Conservation (phyloP, 2,888 invertebrate species). For the Eristalis tenax region DNA sequence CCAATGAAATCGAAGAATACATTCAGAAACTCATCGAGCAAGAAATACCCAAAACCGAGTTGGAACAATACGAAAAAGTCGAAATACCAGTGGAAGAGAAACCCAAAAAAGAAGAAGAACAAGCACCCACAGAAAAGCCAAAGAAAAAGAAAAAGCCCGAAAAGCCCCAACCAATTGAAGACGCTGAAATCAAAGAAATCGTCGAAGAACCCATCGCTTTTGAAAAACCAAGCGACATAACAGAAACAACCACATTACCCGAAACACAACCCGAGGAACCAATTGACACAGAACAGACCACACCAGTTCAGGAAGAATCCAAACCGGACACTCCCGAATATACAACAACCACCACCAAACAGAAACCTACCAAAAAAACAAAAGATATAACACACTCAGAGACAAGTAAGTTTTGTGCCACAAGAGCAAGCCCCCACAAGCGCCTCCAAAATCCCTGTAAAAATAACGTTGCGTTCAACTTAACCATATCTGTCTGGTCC, state of each 20-base stretch:
- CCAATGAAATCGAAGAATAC: constrained; percentile 77
- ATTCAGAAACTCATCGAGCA: constrained; percentile 76
- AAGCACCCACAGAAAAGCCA: constrained; percentile 75
- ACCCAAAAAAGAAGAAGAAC: constrained; percentile 71
- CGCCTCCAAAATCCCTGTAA: constrained; percentile 47
- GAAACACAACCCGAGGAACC: constrained; percentile 76
- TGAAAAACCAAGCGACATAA: constrained; percentile 71
- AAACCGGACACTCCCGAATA: constrained; percentile 78
- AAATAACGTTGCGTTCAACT: constrained; percentile 52
- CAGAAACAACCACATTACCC: constrained; percentile 74
- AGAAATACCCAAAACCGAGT: constrained; percentile 79
- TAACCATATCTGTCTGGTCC: constrained; percentile 57
- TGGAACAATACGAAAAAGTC: constrained; percentile 80
- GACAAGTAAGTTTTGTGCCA: constrained; percentile 80
- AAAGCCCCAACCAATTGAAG: constrained; percentile 73
- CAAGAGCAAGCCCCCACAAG: constrained; percentile 43
- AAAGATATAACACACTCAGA: constrained; percentile 79
- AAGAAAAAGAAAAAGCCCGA: constrained; percentile 70
- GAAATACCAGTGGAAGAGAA: constrained; percentile 77
- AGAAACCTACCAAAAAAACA: constrained; percentile 80
- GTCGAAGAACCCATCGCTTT: constrained; percentile 73
- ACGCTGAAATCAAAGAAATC: constrained; percentile 64
- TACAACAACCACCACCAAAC: constrained; percentile 75
- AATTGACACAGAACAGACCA: constrained; percentile 81
- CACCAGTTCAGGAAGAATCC: constrained; percentile 79